phyloP scores from a whole-genome alignment of 2,113 vertebrate genomes.

The Mesitornis unicolor region DNA sequence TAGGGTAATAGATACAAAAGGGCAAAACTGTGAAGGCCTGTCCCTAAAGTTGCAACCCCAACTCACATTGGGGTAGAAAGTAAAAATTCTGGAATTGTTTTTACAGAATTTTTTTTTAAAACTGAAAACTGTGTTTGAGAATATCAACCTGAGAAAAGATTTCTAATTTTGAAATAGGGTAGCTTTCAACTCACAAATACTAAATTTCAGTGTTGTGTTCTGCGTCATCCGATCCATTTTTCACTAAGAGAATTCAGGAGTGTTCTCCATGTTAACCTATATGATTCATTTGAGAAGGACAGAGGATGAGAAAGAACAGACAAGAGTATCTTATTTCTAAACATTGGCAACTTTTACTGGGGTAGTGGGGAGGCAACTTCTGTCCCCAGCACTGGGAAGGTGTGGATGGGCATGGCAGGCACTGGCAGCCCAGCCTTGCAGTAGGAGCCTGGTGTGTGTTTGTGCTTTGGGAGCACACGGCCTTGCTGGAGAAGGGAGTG shows the following conservation, averaged over 20 bases:
- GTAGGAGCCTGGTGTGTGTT: fast-evolving
- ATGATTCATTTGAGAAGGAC: background rate
- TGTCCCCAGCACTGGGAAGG: fast-evolving
- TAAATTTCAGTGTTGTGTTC: background rate
- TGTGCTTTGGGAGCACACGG: fast-evolving
- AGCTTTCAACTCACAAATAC: background rate
- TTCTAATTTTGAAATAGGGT: background rate
- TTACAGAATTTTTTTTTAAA: background rate
- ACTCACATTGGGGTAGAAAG: fast-evolving
- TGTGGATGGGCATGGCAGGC: background rate
- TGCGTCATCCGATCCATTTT: background rate
- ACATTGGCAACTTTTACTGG: fast-evolving
- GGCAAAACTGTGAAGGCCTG: background rate
- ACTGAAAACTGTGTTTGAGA: background rate
- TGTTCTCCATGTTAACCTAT: background rate
- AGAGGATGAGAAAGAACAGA: background rate
- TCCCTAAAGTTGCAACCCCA: background rate
- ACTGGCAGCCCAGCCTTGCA: background rate
- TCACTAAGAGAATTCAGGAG: background rate
- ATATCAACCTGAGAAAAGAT: background rate
- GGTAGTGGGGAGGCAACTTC: background rate
- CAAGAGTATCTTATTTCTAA: background rate
- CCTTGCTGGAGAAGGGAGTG: background rate
- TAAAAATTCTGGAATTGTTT: background rate
- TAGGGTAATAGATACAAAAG: background rate